phyloP scores from a whole-genome alignment of 2,888 invertebrate species.

The Phragmatobia fuliginosa region DNA sequence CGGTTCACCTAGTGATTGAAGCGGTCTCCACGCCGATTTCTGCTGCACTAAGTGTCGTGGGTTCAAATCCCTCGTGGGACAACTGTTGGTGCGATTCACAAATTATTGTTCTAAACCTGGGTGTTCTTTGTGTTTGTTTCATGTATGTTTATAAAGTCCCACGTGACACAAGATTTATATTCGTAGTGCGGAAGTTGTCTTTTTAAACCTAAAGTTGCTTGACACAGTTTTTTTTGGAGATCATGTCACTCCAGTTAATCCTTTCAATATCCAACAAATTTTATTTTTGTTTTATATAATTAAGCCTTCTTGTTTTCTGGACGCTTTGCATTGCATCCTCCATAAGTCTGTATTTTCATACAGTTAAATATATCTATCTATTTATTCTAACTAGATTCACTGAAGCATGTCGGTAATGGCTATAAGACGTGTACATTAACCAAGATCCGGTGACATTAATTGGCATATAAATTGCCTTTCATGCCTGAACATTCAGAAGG shows the following conservation, averaged over 20 bases:
- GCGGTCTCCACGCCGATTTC: no score
- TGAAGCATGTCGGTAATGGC: slow-evolving; percentile 8
- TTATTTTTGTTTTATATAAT: background rate
- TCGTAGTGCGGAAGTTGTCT: no score
- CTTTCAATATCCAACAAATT: background rate
- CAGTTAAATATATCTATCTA: background rate
- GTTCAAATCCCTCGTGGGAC: no score
- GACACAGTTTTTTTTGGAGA: no score
- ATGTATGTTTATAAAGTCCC: no score
- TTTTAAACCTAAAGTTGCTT: no score
- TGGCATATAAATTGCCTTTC: slow-evolving; percentile 12
- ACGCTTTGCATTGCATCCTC: background rate
- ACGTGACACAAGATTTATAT: no score
- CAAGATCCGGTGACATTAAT: slow-evolving; percentile 9
- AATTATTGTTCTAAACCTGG: no score
- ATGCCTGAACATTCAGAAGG: slow-evolving; percentile 14
- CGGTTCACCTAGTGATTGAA: no score
- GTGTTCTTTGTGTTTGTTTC: no score
- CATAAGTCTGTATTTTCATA: background rate
- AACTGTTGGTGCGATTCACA: no score
- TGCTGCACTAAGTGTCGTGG: no score
- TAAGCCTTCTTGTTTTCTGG: background rate
- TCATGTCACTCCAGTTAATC: background rate
- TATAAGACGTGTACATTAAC: background rate
- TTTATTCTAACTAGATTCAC: background rate